Evolutionary conservation across 1,140 invertebrate species (phyloP).

Genomic region (Elymnias hypermnestra): DNA sequence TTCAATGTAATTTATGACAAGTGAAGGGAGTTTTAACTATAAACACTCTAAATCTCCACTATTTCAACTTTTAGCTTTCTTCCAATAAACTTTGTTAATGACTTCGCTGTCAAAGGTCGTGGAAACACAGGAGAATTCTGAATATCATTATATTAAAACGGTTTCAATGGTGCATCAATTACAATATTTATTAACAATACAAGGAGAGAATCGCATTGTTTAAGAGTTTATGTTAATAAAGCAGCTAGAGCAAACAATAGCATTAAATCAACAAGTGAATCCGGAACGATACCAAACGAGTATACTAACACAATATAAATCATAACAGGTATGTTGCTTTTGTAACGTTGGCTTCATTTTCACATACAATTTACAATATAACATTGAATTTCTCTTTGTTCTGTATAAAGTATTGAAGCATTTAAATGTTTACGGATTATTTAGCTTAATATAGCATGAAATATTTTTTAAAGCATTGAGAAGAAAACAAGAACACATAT

Average conservation of each 20-base stretch:
- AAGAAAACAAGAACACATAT: no score
- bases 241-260: constrained; percentile 27
- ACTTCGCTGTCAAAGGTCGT: neutral
- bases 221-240: constrained; percentile 37
- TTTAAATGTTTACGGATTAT: no score
- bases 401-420: no score
- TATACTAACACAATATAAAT: constrained; percentile 30
- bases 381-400: no score
- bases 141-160: constrained; percentile 7
- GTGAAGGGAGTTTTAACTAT: neutral
- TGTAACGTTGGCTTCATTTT: neutral
- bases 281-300: constrained; percentile 33
- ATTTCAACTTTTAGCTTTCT: neutral
- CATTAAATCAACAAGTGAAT: constrained; percentile 37
- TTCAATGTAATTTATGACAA: no score
- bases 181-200: constrained; percentile 21
- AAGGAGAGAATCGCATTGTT: constrained; percentile 14
- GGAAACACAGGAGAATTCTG: neutral
- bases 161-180: constrained; percentile 19
- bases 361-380: neutral
- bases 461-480: no score
- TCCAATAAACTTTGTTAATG: constrained; percentile 3
- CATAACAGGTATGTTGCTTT: constrained; percentile 18
- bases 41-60: neutral
- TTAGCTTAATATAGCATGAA: no score